A percentile compares a stretch with the other conserved stretches of the same genome.
phyloP scores from a whole-genome alignment of 2,113 vertebrate genomes.

The Peucedramus taeniatus region DNA sequence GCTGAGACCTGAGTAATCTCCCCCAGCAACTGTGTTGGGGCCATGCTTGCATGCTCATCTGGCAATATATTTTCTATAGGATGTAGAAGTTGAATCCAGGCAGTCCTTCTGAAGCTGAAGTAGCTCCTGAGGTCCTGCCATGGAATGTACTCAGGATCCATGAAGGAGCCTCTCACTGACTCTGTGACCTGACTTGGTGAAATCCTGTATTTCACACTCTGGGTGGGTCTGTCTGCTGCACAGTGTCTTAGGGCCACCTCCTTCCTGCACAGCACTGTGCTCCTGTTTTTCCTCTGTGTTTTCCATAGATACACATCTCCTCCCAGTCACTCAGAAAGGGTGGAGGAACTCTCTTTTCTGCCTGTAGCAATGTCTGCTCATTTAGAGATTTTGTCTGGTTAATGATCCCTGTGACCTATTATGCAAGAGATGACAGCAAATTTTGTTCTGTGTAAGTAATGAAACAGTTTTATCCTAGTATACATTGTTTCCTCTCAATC shows the following conservation, averaged over 20 bases:
- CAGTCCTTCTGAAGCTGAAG: neutral
- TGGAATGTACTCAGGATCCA: neutral
- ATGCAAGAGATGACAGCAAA: neutral
- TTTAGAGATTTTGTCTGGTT: neutral
- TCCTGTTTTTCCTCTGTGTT: accelerated
- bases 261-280: neutral
- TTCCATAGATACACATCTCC: neutral
- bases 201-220: neutral
- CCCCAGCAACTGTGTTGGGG: neutral
- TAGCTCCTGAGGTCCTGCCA: neutral
- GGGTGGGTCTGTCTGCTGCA: neutral
- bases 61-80: neutral
- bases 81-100: neutral
- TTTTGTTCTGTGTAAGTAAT: neutral
- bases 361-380: neutral
- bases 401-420: neutral
- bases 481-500: neutral
- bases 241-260: neutral
- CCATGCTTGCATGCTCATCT: neutral
- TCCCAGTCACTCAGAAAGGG: neutral
- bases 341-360: neutral
- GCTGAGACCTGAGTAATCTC: neutral
- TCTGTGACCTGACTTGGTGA: neutral
- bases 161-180: neutral
- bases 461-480: neutral